Conservation (phyloP, 1,140 invertebrate species). For the Drosophila murphyi region DNA sequence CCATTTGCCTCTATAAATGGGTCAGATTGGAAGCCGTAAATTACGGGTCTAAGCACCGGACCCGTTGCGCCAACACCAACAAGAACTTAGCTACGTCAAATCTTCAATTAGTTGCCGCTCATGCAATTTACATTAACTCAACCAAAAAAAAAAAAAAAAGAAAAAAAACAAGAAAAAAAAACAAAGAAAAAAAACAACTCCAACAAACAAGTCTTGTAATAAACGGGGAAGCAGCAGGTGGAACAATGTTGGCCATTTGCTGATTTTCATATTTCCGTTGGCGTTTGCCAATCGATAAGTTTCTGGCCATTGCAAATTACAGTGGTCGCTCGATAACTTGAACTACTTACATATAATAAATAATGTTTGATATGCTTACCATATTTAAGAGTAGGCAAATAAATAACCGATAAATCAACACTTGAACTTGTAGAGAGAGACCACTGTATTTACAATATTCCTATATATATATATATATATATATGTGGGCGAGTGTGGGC, state of each 20-base stretch:
- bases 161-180: too few species aligned
- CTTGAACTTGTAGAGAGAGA: too few species aligned
- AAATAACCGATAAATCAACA: too few species aligned
- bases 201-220: too few species aligned
- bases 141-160: neutral
- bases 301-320: neutral
- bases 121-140: constrained; percentile 31
- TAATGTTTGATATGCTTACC: too few species aligned
- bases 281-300: constrained; percentile 37
- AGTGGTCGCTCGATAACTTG: neutral
- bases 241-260: constrained; percentile 28
- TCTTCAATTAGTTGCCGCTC: constrained; percentile 42
- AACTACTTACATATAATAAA: neutral
- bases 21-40: constrained; percentile 52
- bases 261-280: constrained; percentile 34
- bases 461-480: neutral
- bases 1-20: constrained; percentile 43
- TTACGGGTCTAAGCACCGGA: constrained; percentile 23
- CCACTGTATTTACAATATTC: neutral
- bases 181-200: too few species aligned
- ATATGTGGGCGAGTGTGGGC: constrained; percentile 16
- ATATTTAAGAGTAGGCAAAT: too few species aligned
- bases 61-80: neutral
- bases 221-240: constrained; percentile 22
- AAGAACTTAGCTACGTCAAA: constrained; percentile 29